Evolutionary conservation across 2,888 invertebrate genomes (phyloP).

Genomic region (Eueremaeus valkanovi): DNA sequence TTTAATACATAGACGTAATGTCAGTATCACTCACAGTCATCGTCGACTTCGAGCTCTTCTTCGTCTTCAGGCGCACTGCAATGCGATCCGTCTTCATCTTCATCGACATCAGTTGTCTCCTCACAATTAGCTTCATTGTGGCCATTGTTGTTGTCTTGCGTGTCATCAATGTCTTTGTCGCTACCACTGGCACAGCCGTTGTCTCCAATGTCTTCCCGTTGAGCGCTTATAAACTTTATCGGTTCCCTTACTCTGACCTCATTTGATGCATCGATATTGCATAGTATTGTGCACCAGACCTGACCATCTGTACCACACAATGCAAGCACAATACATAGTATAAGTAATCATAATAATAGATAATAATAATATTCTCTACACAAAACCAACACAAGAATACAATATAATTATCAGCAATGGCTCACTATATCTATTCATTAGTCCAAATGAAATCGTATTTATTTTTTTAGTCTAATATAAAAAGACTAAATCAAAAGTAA

Average conservation of each 20-base stretch:
- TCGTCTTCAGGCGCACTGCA: neutral
- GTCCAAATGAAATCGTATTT: neutral
- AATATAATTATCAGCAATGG: neutral
- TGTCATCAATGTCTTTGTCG: constrained; percentile 3
- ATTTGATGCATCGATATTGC: neutral
- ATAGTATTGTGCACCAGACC: constrained; percentile 3
- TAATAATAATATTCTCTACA: constrained; percentile 7
- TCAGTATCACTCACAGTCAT: constrained; percentile 11
- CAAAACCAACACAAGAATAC: too few species aligned
- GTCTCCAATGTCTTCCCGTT: too few species aligned
- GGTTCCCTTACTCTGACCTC: constrained; percentile 13
- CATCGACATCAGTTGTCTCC: constrained; percentile 9
- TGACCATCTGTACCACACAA: constrained; percentile 3
- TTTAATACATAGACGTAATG: too few species aligned
- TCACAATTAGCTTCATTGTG: neutral
- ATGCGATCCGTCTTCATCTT: constrained; percentile 1
- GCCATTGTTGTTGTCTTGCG: constrained; percentile 16
- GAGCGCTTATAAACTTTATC: constrained; percentile 13
- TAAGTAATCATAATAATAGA: neutral
- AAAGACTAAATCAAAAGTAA: neutral
- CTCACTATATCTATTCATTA: neutral
- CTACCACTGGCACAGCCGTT: too few species aligned
- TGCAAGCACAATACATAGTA: too few species aligned
- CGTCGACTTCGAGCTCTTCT: constrained; percentile 12
- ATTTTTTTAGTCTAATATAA: neutral